phyloP scores from a whole-genome alignment of 2,113 vertebrate genomes.

The Anhinga rufa region DNA sequence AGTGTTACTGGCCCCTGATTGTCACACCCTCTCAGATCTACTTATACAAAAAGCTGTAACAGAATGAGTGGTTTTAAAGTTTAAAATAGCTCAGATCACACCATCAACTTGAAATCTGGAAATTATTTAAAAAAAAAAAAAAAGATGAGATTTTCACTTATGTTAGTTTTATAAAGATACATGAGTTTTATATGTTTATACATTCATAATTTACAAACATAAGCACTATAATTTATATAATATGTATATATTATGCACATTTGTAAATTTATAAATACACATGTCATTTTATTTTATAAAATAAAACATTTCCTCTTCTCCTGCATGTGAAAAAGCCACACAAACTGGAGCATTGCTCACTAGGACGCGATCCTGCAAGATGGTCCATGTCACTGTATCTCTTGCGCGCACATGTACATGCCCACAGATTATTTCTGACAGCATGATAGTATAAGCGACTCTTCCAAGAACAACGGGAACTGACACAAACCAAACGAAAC shows the following conservation, averaged over 20 bases:
- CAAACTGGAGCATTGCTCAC: not conserved
- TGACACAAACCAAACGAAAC: not conserved
- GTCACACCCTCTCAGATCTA: not conserved
- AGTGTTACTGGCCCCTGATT: not conserved
- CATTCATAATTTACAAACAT: not conserved
- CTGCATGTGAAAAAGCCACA: not conserved
- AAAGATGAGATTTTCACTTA: not conserved
- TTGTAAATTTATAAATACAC: not conserved
- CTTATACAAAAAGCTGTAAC: not conserved
- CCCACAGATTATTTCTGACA: not conserved
- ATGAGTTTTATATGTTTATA: not conserved
- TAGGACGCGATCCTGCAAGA: not conserved
- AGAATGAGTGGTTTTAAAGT: not conserved
- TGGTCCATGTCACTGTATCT: not conserved
- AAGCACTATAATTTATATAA: not conserved
- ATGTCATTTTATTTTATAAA: not conserved
- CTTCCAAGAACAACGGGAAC: not conserved
- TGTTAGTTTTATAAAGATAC: not conserved
- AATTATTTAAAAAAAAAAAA: not conserved
- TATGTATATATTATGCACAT: not conserved
- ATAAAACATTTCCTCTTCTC: not conserved
- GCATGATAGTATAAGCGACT: not conserved
- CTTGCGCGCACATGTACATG: accelerated
- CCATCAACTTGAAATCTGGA: not conserved
- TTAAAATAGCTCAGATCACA: not conserved